Evolutionary conservation across 2,797 vertebrate genomes (phyloP).

Genomic region (Xiphorhynchus erythropygius): DNA sequence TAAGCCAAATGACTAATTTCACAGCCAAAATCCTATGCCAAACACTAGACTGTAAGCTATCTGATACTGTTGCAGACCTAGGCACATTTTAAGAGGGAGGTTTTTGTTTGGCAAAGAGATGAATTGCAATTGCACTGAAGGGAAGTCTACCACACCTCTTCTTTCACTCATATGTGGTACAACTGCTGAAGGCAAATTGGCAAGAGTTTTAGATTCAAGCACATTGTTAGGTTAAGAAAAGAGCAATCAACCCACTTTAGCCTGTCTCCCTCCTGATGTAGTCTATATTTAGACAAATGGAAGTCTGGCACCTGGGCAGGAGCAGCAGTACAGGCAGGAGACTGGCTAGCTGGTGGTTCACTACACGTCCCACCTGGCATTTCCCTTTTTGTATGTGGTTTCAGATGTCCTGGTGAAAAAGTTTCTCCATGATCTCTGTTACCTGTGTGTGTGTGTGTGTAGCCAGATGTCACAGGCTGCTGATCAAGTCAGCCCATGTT

Average conservation of each 20-base stretch:
- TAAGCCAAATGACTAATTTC: constrained; percentile 34
- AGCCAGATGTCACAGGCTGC: background rate
- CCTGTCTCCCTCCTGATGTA: background rate
- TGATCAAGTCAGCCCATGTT: background rate
- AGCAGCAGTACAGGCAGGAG: background rate
- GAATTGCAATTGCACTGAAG: background rate
- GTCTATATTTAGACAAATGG: background rate
- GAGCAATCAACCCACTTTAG: background rate
- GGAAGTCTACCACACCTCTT: background rate
- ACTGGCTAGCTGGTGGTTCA: background rate
- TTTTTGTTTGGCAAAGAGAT: constrained; percentile 31
- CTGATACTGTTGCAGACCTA: background rate
- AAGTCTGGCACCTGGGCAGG: background rate
- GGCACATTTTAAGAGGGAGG: background rate
- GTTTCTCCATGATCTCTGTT: background rate
- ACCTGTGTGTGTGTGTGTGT: background rate
- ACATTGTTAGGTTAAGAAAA: background rate
- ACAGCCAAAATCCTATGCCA: constrained; percentile 41
- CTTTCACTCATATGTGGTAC: background rate
- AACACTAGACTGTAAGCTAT: background rate
- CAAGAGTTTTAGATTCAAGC: background rate
- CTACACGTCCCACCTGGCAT: background rate
- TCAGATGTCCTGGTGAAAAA: background rate
- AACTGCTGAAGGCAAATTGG: constrained; percentile 4
- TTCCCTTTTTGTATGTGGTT: background rate